A percentile compares a stretch with the other conserved stretches of the same genome.
These are phyloP conservation scores for Stenodera caucasica DNA, from an alignment of 2,888 invertebrate species.

Conservation along the genomic window DNA sequence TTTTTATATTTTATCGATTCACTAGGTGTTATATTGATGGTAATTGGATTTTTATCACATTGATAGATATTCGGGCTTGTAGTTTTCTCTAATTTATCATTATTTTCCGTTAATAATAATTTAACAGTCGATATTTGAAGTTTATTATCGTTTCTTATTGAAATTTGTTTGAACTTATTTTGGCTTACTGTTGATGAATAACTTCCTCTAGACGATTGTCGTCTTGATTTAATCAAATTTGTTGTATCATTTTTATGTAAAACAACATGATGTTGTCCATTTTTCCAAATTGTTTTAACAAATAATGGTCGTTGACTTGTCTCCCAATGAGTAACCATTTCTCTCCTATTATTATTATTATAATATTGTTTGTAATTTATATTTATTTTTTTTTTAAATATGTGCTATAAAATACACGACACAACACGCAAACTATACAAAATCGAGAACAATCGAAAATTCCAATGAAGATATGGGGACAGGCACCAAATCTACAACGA, in stretches of 20 bases:
- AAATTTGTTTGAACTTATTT: background rate
- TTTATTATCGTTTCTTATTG: background rate
- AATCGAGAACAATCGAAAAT: background rate
- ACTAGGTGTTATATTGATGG: background rate
- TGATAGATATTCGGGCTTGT: background rate
- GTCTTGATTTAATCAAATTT: background rate
- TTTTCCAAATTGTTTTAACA: conserved; percentile 68
- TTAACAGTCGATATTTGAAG: background rate
- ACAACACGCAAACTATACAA: conserved; percentile 28
- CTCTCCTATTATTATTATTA: conserved; percentile 16
- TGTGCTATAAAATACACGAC: conserved; percentile 16
- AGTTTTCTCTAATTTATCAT: background rate
- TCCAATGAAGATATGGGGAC: conserved; percentile 35
- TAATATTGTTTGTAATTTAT: background rate
- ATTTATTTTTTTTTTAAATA: background rate
- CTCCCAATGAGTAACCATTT: conserved; percentile 61
- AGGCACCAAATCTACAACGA: conserved; percentile 37
- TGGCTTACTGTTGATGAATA: background rate
- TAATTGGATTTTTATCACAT: background rate
- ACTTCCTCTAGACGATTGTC: conserved; percentile 2
- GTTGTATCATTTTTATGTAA: conserved; percentile 63
- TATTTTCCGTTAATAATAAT: background rate
- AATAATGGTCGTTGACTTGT: conserved; percentile 61
- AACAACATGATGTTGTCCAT: conserved; percentile 70
- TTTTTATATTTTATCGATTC: conserved; percentile 8